Conservation (phyloP, 2,888 invertebrate species). For the Eustalomyia histrio region DNA sequence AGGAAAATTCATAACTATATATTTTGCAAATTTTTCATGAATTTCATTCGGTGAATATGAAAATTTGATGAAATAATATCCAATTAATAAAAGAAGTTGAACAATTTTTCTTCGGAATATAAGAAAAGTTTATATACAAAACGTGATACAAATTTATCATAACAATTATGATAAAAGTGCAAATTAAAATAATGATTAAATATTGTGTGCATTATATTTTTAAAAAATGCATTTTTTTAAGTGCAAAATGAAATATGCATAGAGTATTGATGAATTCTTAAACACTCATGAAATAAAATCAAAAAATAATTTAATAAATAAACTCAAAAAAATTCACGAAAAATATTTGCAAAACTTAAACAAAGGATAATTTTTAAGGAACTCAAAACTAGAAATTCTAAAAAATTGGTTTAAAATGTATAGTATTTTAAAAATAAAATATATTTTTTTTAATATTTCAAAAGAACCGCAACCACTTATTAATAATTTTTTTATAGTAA, state of each 20-base stretch:
- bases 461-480: constrained; percentile 80
- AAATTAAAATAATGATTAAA: constrained; percentile 40
- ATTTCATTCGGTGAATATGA: constrained; percentile 60
- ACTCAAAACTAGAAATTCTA: constrained; percentile 62
- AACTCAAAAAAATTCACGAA: constrained; percentile 73
- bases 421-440: constrained; percentile 27
- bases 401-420: constrained; percentile 38
- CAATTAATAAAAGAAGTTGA: constrained; percentile 20
- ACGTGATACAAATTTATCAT: constrained; percentile 34
- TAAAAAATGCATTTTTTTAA: constrained; percentile 49
- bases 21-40: constrained; percentile 68
- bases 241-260: constrained; percentile 38
- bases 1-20: constrained; percentile 31
- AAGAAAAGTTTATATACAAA: constrained; percentile 41
- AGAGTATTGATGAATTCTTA: constrained; percentile 20
- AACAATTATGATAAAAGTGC: constrained; percentile 48
- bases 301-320: constrained; percentile 32
- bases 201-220: constrained; percentile 43
- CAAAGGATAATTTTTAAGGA: constrained; percentile 46
- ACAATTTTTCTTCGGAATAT: background rate
- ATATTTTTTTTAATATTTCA: constrained; percentile 68
- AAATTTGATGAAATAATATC: constrained; percentile 34
- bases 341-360: constrained; percentile 70
- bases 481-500: constrained; percentile 55
- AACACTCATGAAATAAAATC: constrained; percentile 34